phyloP scores from a whole-genome alignment of 2,888 invertebrate species.

The Eupeodes latifasciatus region DNA sequence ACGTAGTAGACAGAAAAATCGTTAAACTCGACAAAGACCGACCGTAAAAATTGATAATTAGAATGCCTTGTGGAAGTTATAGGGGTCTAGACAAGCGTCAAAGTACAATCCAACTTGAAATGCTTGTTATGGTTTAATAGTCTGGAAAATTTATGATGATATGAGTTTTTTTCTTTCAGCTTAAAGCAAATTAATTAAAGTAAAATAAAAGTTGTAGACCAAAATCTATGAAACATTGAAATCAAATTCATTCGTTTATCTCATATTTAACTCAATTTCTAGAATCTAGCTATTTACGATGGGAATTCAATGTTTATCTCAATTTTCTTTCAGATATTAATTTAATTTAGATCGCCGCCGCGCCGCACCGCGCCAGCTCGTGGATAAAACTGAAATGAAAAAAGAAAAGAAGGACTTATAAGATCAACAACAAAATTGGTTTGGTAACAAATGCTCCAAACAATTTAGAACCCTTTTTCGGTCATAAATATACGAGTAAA shows the following conservation, averaged over 20 bases:
- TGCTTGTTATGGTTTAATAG: conserved; percentile 14
- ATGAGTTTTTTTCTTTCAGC: no score
- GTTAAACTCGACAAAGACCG: conserved; percentile 33
- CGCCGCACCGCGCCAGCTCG: neutral
- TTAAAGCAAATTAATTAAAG: no score
- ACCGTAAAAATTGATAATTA: neutral
- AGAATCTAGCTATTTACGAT: no score
- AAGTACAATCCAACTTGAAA: conserved; percentile 33
- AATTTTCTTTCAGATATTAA: neutral
- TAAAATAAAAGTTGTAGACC: no score
- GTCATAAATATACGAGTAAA: neutral
- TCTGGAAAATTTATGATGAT: neutral
- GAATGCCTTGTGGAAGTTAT: conserved; percentile 22
- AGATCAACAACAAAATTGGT: conserved; percentile 21
- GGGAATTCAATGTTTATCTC: neutral
- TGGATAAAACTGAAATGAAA: neutral
- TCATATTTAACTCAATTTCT: no score
- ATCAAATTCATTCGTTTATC: no score
- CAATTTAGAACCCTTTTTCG: neutral
- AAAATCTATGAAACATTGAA: no score
- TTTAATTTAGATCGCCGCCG: neutral
- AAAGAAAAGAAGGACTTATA: neutral
- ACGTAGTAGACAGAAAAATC: conserved; percentile 9
- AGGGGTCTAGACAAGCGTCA: conserved; percentile 52
- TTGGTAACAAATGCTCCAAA: conserved; percentile 22